A percentile compares a stretch with the other conserved stretches of the same genome.
Evolutionary conservation across 2,888 invertebrate genomes (phyloP).

Genomic region (Glyphotaelius pellucidus): DNA sequence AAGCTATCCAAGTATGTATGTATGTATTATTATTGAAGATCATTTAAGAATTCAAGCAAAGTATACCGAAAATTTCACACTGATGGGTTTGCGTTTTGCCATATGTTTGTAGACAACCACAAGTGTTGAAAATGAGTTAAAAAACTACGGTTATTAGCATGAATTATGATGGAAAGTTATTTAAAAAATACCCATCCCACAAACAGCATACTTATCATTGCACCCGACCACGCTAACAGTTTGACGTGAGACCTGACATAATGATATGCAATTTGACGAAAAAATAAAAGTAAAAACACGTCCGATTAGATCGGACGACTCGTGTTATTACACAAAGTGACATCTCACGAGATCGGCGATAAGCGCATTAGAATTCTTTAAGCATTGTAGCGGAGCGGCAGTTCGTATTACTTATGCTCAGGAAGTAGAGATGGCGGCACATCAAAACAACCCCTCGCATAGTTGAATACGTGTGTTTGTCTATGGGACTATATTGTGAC

Average conservation of each 20-base stretch:
- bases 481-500: neutral
- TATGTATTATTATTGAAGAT: too few species aligned
- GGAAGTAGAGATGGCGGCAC: neutral
- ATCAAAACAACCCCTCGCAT: neutral
- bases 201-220: neutral
- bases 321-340: neutral
- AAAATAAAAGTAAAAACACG: neutral
- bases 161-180: neutral
- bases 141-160: neutral
- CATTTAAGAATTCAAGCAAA: neutral
- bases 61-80: neutral
- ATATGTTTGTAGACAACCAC: neutral
- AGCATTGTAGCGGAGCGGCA: neutral
- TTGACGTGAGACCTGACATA: neutral
- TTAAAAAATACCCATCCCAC: neutral
- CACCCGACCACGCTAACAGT: constrained; percentile 2
- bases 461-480: neutral
- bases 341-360: neutral
- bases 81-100: neutral
- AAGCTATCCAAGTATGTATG: too few species aligned
- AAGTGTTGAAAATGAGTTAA: neutral
- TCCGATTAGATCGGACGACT: neutral
- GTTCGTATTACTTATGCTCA: neutral
- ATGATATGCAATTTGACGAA: neutral
- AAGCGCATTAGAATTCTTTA: neutral